Evolutionary conservation across 2,797 vertebrate species (phyloP).

Genomic region (Zenarchopterus dispar): DNA sequence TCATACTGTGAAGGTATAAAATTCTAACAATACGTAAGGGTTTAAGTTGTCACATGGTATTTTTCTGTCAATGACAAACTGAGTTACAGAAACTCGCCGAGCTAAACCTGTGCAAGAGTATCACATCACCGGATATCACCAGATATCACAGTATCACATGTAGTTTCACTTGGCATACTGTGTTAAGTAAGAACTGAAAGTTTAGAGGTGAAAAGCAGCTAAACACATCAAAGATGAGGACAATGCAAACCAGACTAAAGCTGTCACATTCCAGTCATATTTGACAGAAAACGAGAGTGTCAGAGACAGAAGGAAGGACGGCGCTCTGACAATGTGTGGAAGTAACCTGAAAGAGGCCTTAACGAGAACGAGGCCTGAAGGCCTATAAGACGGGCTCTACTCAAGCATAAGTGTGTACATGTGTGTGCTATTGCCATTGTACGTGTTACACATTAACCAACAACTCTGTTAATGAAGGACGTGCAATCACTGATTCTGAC

Average conservation of each 20-base stretch:
- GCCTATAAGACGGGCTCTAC: constrained; percentile 54
- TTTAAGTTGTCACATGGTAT: too few species aligned
- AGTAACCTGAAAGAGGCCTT: constrained; percentile 55
- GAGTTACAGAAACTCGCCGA: too few species aligned
- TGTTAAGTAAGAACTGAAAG: constrained; percentile 17
- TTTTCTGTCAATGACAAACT: too few species aligned
- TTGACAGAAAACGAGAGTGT: constrained; percentile 32
- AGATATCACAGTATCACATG: neutral
- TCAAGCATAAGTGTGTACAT: constrained; percentile 14
- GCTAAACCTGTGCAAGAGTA: too few species aligned
- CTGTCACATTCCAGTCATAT: constrained; percentile 49
- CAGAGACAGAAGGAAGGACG: constrained; percentile 33
- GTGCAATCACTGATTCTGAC: constrained; percentile 68
- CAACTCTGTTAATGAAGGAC: constrained; percentile 79
- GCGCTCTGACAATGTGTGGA: constrained; percentile 45
- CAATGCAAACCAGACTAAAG: constrained; percentile 21
- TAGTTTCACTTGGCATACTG: constrained; percentile 8
- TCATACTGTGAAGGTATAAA: too few species aligned
- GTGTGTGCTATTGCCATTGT: constrained; percentile 40
- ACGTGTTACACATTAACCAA: constrained; percentile 78
- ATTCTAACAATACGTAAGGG: too few species aligned
- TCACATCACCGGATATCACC: too few species aligned
- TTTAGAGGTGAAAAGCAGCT: constrained; percentile 10
- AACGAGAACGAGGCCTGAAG: constrained; percentile 24
- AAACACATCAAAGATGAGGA: constrained; percentile 24